A percentile compares a stretch with the other conserved stretches of the same genome.
These are phyloP conservation scores for Thamnaconus septentrionalis DNA, from an alignment of 2,113 vertebrate genomes.

Conservation along the genomic window DNA sequence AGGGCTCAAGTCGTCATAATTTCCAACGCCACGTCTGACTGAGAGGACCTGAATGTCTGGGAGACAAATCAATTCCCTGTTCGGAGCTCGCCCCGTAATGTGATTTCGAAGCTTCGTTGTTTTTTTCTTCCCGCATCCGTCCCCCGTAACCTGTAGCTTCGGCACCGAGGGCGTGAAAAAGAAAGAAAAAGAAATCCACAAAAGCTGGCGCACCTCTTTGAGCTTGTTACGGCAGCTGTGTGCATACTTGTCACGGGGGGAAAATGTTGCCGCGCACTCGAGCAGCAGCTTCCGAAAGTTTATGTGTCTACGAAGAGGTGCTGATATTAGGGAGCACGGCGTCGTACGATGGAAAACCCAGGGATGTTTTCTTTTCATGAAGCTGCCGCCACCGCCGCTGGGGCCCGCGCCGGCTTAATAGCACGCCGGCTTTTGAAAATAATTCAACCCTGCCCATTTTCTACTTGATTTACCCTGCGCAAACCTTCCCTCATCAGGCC, in stretches of 20 bases:
- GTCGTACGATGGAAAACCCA: slow-evolving; percentile 59
- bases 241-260: slow-evolving; percentile 11
- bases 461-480: slow-evolving; percentile 66
- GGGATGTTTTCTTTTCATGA: slow-evolving; percentile 68
- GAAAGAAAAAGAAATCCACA: too few relatives aligned
- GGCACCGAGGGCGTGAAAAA: neutral
- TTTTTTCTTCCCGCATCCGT: slow-evolving; percentile 20
- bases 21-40: slow-evolving; percentile 22
- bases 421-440: slow-evolving; percentile 66
- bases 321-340: slow-evolving; percentile 60
- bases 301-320: slow-evolving; percentile 51
- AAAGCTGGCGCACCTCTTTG: too few relatives aligned
- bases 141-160: slow-evolving; percentile 22
- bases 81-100: slow-evolving; percentile 21
- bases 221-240: slow-evolving; percentile 7
- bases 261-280: slow-evolving; percentile 5
- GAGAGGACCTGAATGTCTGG: slow-evolving; percentile 44
- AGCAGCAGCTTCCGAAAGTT: slow-evolving; percentile 39
- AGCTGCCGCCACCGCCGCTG: slow-evolving; percentile 39
- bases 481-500: slow-evolving; percentile 64
- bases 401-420: slow-evolving; percentile 51
- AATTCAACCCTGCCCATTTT: slow-evolving; percentile 73
- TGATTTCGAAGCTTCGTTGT: slow-evolving; percentile 33
- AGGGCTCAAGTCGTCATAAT: slow-evolving; percentile 40
- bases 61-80: slow-evolving; percentile 50